Base-by-base conservation (phyloP, 1,140 invertebrate genomes). In the Drosophila tropicalis region DNA sequence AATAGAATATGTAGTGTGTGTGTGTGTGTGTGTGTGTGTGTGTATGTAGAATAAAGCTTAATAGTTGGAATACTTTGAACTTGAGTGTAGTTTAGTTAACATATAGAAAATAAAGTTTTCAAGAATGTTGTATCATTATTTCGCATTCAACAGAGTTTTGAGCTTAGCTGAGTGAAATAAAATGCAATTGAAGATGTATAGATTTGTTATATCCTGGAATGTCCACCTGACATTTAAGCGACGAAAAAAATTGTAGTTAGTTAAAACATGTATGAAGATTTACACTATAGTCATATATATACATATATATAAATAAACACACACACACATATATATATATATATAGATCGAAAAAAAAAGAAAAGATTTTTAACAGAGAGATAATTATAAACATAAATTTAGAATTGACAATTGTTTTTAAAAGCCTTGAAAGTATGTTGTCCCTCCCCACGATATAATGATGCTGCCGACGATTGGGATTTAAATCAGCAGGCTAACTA, bases 61-160 rank as follows among this genome's bases (percentile, higher is more conserved):
- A 58, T 22, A 76, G 62, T 63, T 76, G 79, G 72, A 83, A 80
- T 89, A 87, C 72, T 83, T 89, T 62, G 71, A 79, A 77, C 67
- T 80, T 77, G 68, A 72, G 65, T 70, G 54, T 60, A 72, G 75
- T 57, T 76, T 70, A 72, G 39, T 58, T 41, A 39, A 17, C 72
- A 76, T 65, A 72, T 32, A 71, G 69, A 79, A 76, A 70, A 69
- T 67, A 73, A 29, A 29, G 25, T 41, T 41, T 44, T 22, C 10
- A 65, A 47, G 71, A 65, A 65, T 78, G n/a, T 62, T 60, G 41
- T 25, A 55, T 34, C 10, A 22, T 58, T 51, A 47, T 40, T 15
- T 7, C 19, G 3, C 22, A 60, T 44, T 64, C 34, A 58, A 64
- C 25, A 29, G 44, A 54, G 41, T 76, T 22, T 41, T 12, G 34